These are phyloP conservation scores for Falco punctatus DNA, from an alignment of 2,113 vertebrate genomes.

Conservation along the genomic window DNA sequence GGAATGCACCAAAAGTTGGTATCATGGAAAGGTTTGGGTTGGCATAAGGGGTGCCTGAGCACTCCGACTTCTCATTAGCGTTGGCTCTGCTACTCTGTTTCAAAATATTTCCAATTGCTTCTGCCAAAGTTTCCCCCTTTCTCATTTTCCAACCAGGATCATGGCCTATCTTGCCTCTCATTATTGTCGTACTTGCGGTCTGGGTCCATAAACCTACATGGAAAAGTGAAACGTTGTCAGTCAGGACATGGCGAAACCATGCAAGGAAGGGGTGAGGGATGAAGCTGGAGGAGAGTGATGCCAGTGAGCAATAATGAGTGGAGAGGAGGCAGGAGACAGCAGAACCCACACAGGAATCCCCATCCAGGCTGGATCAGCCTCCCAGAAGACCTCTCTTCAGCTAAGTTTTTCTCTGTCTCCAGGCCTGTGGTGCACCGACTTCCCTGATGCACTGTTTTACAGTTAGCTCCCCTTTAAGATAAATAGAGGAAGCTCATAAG, in stretches of 20 bases:
- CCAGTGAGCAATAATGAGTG: not conserved
- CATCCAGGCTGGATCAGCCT: not conserved
- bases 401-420: not conserved
- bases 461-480: not conserved
- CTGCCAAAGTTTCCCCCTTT: not conserved
- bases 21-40: not conserved
- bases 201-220: not conserved
- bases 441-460: not conserved
- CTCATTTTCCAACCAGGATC: not conserved
- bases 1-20: not conserved
- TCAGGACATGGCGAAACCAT: not conserved
- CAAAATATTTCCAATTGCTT: not conserved
- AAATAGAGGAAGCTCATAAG: slow-evolving; percentile 6
- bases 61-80: not conserved
- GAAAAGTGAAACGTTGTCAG: not conserved
- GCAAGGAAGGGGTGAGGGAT: not conserved
- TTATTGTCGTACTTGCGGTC: not conserved
- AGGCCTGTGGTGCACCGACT: not conserved
- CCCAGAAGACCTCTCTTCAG: not conserved
- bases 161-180: not conserved
- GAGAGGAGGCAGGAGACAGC: not conserved
- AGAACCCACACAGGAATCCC: rapidly evolving
- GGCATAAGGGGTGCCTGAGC: not conserved
- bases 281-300: not conserved
- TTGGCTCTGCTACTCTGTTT: not conserved